These are phyloP conservation scores for Schizaphis graminum DNA, from an alignment of 2,888 invertebrate genomes.

Conservation along the genomic window DNA sequence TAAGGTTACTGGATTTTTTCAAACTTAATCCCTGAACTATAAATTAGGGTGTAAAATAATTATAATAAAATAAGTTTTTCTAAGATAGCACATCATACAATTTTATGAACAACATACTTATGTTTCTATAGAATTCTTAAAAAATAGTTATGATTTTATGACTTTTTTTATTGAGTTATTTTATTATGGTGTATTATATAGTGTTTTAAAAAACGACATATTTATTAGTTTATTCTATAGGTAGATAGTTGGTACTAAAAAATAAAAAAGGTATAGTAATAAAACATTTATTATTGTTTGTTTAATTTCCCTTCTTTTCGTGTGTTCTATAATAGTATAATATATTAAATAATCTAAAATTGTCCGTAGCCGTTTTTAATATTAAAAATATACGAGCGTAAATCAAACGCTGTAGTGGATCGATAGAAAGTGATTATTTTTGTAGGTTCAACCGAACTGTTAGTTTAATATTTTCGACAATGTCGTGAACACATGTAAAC, in stretches of 20 bases:
- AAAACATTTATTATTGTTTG: conserved; percentile 46
- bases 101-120: neutral
- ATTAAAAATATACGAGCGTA: neutral
- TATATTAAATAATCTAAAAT: conserved; percentile 11
- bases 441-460: neutral
- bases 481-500: neutral
- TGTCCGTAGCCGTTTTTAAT: neutral
- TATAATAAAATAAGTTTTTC: neutral
- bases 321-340: neutral
- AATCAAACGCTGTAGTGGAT: neutral
- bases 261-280: conserved; percentile 30
- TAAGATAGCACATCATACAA: neutral
- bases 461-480: neutral
- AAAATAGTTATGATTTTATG: neutral
- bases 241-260: neutral
- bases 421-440: neutral
- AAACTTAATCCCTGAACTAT: neutral
- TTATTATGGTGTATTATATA: neutral
- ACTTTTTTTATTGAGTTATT: conserved; percentile 38
- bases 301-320: conserved; percentile 4
- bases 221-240: conserved; percentile 41
- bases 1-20: neutral
- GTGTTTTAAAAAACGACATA: neutral
- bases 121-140: neutral
- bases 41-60: neutral